These are phyloP conservation scores for Luffia ferchaultella DNA, from an alignment of 2,888 invertebrate genomes.

Conservation along the genomic window DNA sequence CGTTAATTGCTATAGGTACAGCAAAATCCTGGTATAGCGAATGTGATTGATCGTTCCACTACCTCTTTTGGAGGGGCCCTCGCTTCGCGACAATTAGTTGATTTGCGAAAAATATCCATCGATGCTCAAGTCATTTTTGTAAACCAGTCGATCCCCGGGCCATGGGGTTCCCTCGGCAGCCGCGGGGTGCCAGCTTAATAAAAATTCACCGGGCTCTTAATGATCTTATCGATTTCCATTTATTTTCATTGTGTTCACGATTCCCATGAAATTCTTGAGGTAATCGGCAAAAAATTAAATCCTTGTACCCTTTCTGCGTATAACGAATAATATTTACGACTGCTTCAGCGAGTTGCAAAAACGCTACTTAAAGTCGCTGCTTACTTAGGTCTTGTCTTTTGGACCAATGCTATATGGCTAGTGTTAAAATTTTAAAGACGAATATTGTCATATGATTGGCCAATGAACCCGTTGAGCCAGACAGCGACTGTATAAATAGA, in stretches of 20 bases:
- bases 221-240: slow-evolving; percentile 47
- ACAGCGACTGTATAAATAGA: background rate
- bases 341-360: too few relatives aligned
- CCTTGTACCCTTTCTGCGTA: slow-evolving; percentile 19
- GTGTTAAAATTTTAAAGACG: too few relatives aligned
- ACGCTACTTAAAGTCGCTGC: background rate
- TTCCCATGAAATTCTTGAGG: slow-evolving; percentile 28
- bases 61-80: background rate
- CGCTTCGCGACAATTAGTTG: slow-evolving; percentile 3
- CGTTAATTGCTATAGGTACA: background rate
- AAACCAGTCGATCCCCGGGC: slow-evolving; percentile 27
- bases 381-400: too few relatives aligned
- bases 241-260: slow-evolving; percentile 21
- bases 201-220: slow-evolving; percentile 41
- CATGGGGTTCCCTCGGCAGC: slow-evolving; percentile 32
- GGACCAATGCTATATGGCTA: too few relatives aligned
- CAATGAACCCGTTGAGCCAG: too few relatives aligned
- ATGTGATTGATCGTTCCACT: background rate
- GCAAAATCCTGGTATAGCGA: background rate
- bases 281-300: slow-evolving; percentile 36
- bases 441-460: too few relatives aligned
- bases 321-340: slow-evolving; percentile 18
- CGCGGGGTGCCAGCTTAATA: slow-evolving; percentile 20
- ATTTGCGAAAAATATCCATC: slow-evolving; percentile 1
- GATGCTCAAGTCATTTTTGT: slow-evolving; percentile 9